Percentiles rank a stretch among this genome's conserved stretches.
phyloP scores from a whole-genome alignment of 2,888 invertebrate species.

The Papilio elwesi region DNA sequence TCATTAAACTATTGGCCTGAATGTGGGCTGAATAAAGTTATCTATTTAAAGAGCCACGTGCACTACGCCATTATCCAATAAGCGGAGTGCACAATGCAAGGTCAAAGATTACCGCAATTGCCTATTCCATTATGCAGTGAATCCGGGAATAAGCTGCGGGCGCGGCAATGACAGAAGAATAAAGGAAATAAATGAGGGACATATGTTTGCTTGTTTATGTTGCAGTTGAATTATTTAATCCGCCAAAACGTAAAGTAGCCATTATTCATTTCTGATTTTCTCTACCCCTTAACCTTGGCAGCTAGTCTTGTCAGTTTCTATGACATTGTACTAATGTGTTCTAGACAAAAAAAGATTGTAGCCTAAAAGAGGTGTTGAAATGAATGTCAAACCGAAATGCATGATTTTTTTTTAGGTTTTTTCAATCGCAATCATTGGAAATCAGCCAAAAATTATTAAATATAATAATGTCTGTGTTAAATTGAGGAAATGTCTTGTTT shows the following conservation, averaged over 20 bases:
- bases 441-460: not conserved
- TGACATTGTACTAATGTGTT: too few species aligned
- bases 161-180: conserved; percentile 22
- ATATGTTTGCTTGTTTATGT: not conserved
- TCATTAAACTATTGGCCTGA: conserved; percentile 34
- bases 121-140: conserved; percentile 3
- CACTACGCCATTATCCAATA: conserved; percentile 25
- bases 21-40: conserved; percentile 29
- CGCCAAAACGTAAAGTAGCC: not conserved
- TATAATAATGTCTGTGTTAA: not conserved
- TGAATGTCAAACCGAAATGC: too few species aligned
- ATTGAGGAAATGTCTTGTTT: too few species aligned
- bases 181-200: conserved; percentile 21
- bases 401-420: too few species aligned
- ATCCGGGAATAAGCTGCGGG: conserved; percentile 19
- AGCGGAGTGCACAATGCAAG: conserved; percentile 36
- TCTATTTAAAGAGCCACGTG: conserved; percentile 33
- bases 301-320: too few species aligned
- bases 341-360: too few species aligned
- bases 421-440: too few species aligned
- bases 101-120: conserved; percentile 36
- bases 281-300: too few species aligned
- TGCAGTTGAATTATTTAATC: not conserved
- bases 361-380: too few species aligned
- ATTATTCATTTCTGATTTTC: not conserved